phyloP scores from a whole-genome alignment of 2,888 invertebrate genomes.

The Muschampia plurimacula region DNA sequence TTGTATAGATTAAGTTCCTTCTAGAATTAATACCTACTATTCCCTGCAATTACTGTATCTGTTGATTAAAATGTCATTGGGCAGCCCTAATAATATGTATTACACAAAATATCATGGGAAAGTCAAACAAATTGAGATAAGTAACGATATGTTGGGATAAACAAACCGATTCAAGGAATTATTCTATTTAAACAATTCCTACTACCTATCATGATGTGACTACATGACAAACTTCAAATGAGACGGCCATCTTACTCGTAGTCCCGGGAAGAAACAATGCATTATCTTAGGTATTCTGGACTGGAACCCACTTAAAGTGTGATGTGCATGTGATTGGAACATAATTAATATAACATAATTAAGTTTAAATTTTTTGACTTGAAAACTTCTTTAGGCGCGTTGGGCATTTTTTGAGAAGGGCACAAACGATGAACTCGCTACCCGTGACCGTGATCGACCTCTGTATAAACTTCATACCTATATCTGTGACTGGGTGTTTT shows the following conservation, averaged over 20 bases:
- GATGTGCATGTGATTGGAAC: too few species aligned
- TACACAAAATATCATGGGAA: slow-evolving; percentile 27
- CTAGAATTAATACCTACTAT: background rate
- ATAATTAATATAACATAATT: too few species aligned
- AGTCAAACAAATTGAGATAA: slow-evolving; percentile 32
- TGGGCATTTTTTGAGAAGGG: too few species aligned
- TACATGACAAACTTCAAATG: background rate
- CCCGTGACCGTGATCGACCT: too few species aligned
- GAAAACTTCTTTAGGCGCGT: too few species aligned
- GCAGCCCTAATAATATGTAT: background rate
- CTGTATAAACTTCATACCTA: too few species aligned
- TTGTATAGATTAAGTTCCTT: too few species aligned
- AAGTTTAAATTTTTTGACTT: too few species aligned
- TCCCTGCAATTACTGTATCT: background rate
- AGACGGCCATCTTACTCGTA: background rate
- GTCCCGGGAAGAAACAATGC: background rate
- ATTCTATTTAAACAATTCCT: slow-evolving; percentile 5
- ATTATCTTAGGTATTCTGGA: too few species aligned
- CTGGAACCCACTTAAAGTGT: too few species aligned
- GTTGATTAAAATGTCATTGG: background rate
- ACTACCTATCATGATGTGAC: background rate
- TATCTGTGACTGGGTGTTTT: too few species aligned
- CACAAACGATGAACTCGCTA: too few species aligned
- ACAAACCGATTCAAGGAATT: slow-evolving; percentile 32
- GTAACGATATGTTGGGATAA: slow-evolving; percentile 27